These are phyloP conservation scores for Athalia cordata DNA, from an alignment of 2,888 invertebrate species.

Conservation along the genomic window DNA sequence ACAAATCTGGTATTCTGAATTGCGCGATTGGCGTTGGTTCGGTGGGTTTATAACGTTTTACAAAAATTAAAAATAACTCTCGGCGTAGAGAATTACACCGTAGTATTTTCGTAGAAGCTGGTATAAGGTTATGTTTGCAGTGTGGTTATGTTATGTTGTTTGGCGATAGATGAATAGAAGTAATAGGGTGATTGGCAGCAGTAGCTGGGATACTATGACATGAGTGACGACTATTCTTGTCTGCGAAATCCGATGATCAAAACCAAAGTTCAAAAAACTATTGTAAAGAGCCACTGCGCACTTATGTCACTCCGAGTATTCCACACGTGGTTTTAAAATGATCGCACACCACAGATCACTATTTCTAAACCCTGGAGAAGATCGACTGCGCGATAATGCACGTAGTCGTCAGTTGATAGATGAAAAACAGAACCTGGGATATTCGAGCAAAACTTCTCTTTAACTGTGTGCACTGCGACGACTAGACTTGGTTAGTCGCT, in stretches of 20 bases:
- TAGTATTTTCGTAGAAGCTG: not conserved
- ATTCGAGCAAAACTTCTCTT: too few relatives aligned
- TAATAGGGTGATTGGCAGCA: not conserved
- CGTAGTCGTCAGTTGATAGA: too few relatives aligned
- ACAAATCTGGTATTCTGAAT: too few relatives aligned
- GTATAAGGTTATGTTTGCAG: slow-evolving; percentile 26
- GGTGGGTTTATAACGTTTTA: not conserved
- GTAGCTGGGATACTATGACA: too few relatives aligned
- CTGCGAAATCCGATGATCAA: too few relatives aligned
- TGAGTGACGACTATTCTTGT: too few relatives aligned
- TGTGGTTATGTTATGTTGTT: slow-evolving; percentile 32
- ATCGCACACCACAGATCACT: slow-evolving; percentile 11
- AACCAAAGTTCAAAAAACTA: too few relatives aligned
- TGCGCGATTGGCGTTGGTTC: not conserved
- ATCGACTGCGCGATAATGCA: not conserved
- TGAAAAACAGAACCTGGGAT: too few relatives aligned
- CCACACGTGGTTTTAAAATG: not conserved
- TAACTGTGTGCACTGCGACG: too few relatives aligned
- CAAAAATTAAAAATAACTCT: not conserved
- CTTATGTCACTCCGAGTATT: too few relatives aligned
- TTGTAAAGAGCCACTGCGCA: too few relatives aligned
- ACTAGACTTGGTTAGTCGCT: too few relatives aligned
- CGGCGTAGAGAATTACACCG: not conserved
- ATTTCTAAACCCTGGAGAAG: not conserved
- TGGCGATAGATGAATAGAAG: not conserved